Percentiles rank a stretch among this genome's conserved stretches.
phyloP scores from a whole-genome alignment of 1,140 invertebrate genomes.

The Bombus vancouverensis region DNA sequence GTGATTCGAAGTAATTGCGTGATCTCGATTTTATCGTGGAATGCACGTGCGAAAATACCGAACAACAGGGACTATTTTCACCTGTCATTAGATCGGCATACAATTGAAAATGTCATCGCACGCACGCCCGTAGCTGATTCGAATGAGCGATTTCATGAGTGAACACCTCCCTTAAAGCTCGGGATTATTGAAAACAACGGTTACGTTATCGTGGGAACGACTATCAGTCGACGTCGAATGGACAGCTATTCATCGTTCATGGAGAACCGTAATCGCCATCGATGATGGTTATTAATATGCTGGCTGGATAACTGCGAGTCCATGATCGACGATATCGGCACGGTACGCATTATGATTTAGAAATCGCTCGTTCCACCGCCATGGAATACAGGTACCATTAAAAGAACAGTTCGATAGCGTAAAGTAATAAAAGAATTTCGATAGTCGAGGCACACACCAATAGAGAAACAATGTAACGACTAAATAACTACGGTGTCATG shows the following conservation, averaged over 20 bases:
- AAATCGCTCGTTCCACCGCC: background rate
- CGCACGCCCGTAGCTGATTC: background rate
- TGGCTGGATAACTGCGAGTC: slow-evolving; percentile 19
- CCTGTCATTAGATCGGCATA: background rate
- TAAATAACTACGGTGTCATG: background rate
- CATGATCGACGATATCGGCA: slow-evolving; percentile 41
- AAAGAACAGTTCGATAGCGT: background rate
- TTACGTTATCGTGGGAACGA: slow-evolving; percentile 62
- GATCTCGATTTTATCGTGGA: background rate
- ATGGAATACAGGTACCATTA: slow-evolving; percentile 5
- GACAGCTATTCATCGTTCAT: slow-evolving; percentile 59
- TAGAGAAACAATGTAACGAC: background rate
- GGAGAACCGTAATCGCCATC: slow-evolving; percentile 36
- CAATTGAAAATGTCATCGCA: slow-evolving; percentile 4
- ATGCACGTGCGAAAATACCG: background rate
- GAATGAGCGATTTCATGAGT: background rate
- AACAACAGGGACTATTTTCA: background rate
- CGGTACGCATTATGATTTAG: slow-evolving; percentile 24
- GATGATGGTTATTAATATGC: slow-evolving; percentile 45
- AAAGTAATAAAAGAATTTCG: slow-evolving; percentile 23
- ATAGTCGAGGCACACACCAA: background rate
- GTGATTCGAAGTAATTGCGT: background rate
- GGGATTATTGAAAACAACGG: slow-evolving; percentile 55
- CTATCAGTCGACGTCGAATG: slow-evolving; percentile 12
- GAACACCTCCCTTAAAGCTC: slow-evolving; percentile 1